Evolutionary conservation across 2,113 vertebrate genomes (phyloP), one percentile per base, ranked within the genome.

Genomic region (Cynoglossus semilaevis): DNA sequence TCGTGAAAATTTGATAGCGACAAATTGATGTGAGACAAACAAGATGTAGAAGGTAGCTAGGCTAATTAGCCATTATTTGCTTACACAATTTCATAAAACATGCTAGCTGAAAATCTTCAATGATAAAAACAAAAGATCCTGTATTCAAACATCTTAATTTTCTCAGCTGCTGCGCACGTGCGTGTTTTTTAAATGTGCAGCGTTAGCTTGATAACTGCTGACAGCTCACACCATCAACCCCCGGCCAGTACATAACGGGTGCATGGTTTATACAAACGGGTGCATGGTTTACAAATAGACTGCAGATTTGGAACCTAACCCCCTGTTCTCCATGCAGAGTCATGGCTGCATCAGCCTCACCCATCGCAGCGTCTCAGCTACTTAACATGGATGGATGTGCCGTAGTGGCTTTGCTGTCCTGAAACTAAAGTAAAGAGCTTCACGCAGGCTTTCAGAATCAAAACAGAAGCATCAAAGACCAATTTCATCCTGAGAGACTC

Each of bases 261-360:
- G n/a, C 22, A 29, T 29, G 22, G 22, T 29, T 29, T 29, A 29
- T 29, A 29, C 6, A 29, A 29, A 29, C 6, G 22, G 22, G 6
- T 29, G 2, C 22, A 29, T 6, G 22, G 22, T 29, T 29, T 29
- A 29, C 48, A 44, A 55, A 65, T 73, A 66, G 41, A 42, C 47
- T 22, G 63, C 54, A 50, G 37, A 72, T 67, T 49, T 40, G 49
- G 12, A 64, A 52, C 52, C 11, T n/a, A 19, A 44, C 11, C 54
- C 18, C 40, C 22, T 29, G 53, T 12, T 50, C 18, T 17, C 57
- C 42, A 10, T 49, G 47, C 40, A 19, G 0, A 17, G 14, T n/a
- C 12, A 34, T 22, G 42, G 63, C 53, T 59, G 45, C 29, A 12
- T 34, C 8, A 19, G 55, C 43, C 18, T 22, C n/a, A 15, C 42